A percentile compares a stretch with the other conserved stretches of the same genome.
Conservation (phyloP, 2,797 vertebrate species). For the Enteromius unitaeniatus region DNA sequence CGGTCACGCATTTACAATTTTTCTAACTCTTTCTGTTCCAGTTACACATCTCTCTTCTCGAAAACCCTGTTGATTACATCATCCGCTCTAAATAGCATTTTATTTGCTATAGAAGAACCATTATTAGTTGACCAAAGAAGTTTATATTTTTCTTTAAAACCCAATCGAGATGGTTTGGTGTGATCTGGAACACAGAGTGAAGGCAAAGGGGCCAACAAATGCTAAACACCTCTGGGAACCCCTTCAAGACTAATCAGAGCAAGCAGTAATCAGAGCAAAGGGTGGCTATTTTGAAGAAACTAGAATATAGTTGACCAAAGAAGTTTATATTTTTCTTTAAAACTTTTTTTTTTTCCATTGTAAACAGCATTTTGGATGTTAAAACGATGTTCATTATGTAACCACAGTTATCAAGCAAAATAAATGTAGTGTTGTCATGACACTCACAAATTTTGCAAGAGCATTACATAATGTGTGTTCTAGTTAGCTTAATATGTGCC, state of each 20-base stretch:
- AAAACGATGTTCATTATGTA: neutral
- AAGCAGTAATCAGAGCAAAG: too few species aligned
- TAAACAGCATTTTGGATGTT: neutral
- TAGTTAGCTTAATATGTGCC: conserved; percentile 35
- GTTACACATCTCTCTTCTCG: neutral
- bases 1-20: conserved; percentile 49
- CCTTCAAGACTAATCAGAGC: too few species aligned
- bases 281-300: too few species aligned
- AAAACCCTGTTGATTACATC: neutral
- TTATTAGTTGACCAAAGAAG: neutral
- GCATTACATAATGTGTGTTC: conserved; percentile 37
- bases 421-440: neutral
- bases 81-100: neutral
- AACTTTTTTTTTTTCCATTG: neutral
- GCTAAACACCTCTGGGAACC: too few species aligned
- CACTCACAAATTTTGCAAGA: neutral
- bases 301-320: too few species aligned
- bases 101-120: too few species aligned
- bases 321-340: neutral
- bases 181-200: too few species aligned
- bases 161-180: too few species aligned
- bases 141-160: too few species aligned
- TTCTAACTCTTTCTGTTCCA: conserved; percentile 35
- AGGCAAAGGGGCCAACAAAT: too few species aligned
- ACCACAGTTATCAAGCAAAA: neutral